Conservation (phyloP, 2,888 invertebrate species). For the Meiosimyza decipiens region DNA sequence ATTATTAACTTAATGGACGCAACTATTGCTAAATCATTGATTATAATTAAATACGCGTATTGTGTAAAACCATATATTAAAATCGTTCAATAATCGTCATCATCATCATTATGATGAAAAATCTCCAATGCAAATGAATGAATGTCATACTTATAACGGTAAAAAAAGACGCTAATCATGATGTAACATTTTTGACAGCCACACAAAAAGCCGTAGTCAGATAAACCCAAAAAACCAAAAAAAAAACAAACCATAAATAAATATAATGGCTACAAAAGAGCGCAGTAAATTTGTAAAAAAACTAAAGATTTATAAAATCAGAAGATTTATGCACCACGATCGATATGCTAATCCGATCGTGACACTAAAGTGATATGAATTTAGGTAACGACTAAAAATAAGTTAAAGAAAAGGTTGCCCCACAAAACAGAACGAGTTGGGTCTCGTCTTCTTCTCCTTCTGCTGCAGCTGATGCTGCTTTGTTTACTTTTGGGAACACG, state of each 20-base stretch:
- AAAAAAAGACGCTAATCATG: conserved; percentile 19
- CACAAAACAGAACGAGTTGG: neutral
- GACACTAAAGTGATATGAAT: conserved; percentile 14
- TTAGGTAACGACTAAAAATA: neutral
- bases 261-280: neutral
- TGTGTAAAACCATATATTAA: no score
- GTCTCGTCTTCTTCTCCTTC: no score
- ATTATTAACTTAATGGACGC: no score
- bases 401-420: conserved; percentile 1
- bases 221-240: conserved; percentile 8
- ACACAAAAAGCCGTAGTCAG: neutral
- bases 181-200: conserved; percentile 34
- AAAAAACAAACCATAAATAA: neutral
- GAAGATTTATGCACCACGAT: conserved; percentile 3
- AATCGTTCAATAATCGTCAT: no score
- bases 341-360: conserved; percentile 25
- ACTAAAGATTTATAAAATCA: neutral
- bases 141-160: conserved; percentile 38
- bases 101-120: neutral
- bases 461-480: neutral
- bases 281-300: neutral
- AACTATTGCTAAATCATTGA: no score
- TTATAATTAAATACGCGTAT: no score
- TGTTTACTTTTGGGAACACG: neutral
- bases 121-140: conserved; percentile 38